Base-by-base conservation (phyloP, 1,140 invertebrate genomes). In the Lamellibrachia luymesi region DNA sequence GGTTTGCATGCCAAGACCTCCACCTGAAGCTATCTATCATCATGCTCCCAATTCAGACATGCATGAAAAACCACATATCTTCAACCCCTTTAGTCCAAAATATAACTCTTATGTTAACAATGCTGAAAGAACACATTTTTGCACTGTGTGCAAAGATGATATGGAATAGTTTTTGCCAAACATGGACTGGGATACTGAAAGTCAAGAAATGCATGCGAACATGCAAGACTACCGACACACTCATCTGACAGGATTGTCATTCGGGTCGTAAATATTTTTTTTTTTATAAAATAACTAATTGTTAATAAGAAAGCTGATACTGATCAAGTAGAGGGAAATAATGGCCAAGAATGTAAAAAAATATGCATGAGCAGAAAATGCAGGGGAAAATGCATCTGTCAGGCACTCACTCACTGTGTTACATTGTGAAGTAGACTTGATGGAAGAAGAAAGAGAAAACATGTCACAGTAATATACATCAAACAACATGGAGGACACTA, bases 371-470 rank as follows among this genome's bases (percentile, higher is more conserved):
- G 17, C 8, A 10, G 8, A 22, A 22, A 80, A 80, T 80, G 7
- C 8, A 80, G 64, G 25, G 13, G 64, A 22, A 80, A 80, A 80
- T 80, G 5, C 2, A 80, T 80, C 8, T 22, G 17, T 22, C 64
- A 80, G 64, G 64, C 64, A 80, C 64, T 80, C 64, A 80, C 64
- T 80, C 64, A 80, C 64, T 80, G 64, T 80, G 64, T 80, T 80
- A 80, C 64, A 80, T 80, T 80, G 64, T 80, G 64, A 80, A 80
- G 64, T 80, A 80, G 64, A 80, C 64, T 80, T 80, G 64, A 80
- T 22, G 64, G 64, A 80, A 22, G 13, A 80, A 80, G 64, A 80
- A 80, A 80, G 64, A 80, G 64, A 80, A 80, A 80, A 80, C 64
- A 80, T 80, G 38, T 38, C 38, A 38, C 1, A 38, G 38, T 38